These are phyloP conservation scores for Aphaenogaster rudis DNA, from an alignment of 1,140 invertebrate genomes.

Conservation along the genomic window DNA sequence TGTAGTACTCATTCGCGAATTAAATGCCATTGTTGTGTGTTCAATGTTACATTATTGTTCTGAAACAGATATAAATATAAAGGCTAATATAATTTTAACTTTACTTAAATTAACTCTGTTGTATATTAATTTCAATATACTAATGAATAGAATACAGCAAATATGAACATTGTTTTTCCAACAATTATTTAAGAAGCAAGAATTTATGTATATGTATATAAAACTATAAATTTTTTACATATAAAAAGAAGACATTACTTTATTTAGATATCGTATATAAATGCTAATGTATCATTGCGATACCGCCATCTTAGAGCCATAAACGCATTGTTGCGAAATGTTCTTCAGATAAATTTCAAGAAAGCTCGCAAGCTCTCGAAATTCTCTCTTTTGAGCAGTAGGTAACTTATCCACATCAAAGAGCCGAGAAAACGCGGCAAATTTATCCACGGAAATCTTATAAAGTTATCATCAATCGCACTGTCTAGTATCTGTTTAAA, in stretches of 20 bases:
- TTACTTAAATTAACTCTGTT: not conserved
- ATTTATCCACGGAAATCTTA: conserved; percentile 25
- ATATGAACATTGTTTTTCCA: not conserved
- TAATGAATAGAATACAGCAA: not conserved
- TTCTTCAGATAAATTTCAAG: conserved; percentile 34
- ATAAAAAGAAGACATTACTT: not conserved
- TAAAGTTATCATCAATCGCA: conserved; percentile 49
- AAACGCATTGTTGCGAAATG: not conserved
- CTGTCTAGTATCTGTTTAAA: conserved; percentile 28
- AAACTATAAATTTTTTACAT: not conserved
- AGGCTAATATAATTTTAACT: not conserved
- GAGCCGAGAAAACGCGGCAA: no score
- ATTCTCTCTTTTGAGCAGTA: conserved; percentile 53
- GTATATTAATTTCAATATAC: not conserved
- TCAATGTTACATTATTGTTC: conserved; percentile 82
- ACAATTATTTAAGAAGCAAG: not conserved
- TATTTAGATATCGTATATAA: not conserved
- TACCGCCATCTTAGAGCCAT: conserved; percentile 75
- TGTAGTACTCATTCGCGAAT: conserved; percentile 72
- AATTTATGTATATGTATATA: not conserved
- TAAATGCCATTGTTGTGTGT: conserved; percentile 80
- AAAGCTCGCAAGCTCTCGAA: conserved; percentile 10
- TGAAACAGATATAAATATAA: conserved; percentile 70
- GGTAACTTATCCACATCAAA: conserved; percentile 78
- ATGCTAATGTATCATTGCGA: conserved; percentile 39